phyloP scores from a whole-genome alignment of 2,113 vertebrate genomes.

The Ivindomyrus marchei region DNA sequence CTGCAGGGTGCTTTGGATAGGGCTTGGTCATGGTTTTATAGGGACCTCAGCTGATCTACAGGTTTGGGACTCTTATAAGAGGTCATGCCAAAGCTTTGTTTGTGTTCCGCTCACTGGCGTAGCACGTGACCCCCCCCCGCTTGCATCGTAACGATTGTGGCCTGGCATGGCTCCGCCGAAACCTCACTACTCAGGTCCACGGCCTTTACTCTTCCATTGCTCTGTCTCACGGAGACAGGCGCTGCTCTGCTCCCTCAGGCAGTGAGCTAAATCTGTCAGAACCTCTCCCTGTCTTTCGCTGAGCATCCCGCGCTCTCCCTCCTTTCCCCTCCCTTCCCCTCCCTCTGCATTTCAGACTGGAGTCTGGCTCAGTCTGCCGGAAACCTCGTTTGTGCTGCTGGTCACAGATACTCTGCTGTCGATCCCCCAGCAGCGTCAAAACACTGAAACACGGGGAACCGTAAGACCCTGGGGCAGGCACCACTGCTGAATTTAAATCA shows the following conservation, averaged over 20 bases:
- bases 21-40: not conserved
- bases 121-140: not conserved
- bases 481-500: not conserved
- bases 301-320: not conserved
- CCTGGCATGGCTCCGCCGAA: not conserved
- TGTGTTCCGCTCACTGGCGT: not conserved
- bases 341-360: not conserved
- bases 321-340: not conserved
- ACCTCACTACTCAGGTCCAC: not conserved
- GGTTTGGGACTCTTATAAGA: not conserved
- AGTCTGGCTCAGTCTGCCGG: conserved; percentile 58
- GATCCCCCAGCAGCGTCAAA: conserved; percentile 6
- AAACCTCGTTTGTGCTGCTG: conserved; percentile 30
- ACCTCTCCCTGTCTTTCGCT: conserved; percentile 39
- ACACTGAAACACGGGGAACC: not conserved
- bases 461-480: not conserved
- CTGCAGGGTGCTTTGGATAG: not conserved
- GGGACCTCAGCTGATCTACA: not conserved
- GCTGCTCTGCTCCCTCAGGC: conserved; percentile 43
- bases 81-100: not conserved
- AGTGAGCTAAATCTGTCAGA: conserved; percentile 59
- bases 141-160: not conserved
- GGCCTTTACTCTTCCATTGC: not conserved
- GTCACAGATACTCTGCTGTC: not conserved
- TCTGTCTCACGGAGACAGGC: conserved; percentile 39